These are phyloP conservation scores for Cylas formicarius DNA, from an alignment of 1,140 invertebrate species.

Conservation along the genomic window DNA sequence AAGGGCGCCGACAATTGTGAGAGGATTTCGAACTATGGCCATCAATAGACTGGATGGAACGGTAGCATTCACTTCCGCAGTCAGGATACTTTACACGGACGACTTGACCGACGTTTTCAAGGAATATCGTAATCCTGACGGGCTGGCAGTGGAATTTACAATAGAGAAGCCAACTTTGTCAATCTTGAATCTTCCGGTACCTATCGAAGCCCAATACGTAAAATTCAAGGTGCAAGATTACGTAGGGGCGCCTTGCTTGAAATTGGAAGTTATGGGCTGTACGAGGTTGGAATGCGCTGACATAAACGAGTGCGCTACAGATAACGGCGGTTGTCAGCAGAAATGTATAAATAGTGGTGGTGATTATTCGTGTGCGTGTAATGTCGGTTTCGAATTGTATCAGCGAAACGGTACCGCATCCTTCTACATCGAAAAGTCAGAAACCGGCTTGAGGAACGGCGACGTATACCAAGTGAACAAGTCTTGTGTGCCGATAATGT, in stretches of 20 bases:
- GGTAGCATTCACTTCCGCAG: constrained; percentile 79
- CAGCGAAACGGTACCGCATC: constrained; percentile 84
- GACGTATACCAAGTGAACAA: constrained; percentile 90
- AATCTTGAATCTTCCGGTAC: constrained; percentile 80
- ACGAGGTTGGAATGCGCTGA: constrained; percentile 83
- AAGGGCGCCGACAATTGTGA: constrained; percentile 80
- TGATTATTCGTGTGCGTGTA: constrained; percentile 80
- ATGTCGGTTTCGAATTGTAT: constrained; percentile 89
- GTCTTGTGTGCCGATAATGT: constrained; percentile 91
- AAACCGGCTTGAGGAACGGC: constrained; percentile 79
- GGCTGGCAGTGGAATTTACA: constrained; percentile 86
- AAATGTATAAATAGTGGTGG: constrained; percentile 87
- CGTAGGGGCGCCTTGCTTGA: constrained; percentile 78
- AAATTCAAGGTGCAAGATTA: constrained; percentile 86
- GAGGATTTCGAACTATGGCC: constrained; percentile 83
- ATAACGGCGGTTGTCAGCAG: constrained; percentile 91
- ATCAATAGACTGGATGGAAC: constrained; percentile 70
- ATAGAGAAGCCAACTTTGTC: constrained; percentile 81
- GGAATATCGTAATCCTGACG: constrained; percentile 86
- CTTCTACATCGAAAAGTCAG: constrained; percentile 71
- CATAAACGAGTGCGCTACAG: constrained; percentile 82
- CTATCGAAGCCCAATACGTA: constrained; percentile 85
- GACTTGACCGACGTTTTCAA: constrained; percentile 82
- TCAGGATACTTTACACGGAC: constrained; percentile 80
- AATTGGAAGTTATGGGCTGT: constrained; percentile 91